Evolutionary conservation across 1,140 invertebrate genomes (phyloP).

Genomic region (Meteorus sp.): DNA sequence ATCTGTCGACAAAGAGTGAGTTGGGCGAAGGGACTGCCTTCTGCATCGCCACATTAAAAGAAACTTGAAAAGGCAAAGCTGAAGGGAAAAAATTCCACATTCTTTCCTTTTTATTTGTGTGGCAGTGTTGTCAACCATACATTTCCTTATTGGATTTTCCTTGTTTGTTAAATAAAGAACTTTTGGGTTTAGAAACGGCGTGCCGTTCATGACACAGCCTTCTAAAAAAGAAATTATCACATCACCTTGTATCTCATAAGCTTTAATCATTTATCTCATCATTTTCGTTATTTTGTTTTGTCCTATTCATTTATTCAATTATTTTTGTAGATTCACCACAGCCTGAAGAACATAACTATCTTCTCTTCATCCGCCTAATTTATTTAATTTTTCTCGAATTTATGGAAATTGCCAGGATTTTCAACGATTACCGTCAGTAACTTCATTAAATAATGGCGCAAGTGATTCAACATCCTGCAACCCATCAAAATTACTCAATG

Average conservation of each 20-base stretch:
- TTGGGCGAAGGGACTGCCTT: no score
- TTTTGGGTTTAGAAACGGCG: background rate
- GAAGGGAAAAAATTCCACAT: no score
- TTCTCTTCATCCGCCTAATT: background rate
- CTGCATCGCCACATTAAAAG: no score
- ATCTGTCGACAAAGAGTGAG: no score
- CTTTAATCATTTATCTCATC: background rate
- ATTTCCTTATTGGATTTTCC: background rate
- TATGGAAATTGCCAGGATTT: background rate
- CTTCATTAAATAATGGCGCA: conserved; percentile 55
- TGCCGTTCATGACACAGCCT: conserved; percentile 14
- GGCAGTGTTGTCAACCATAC: conserved; percentile 15
- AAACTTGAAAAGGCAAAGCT: no score
- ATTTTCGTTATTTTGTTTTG: conserved; percentile 1
- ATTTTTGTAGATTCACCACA: background rate
- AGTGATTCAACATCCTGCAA: conserved; percentile 54
- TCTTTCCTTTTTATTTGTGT: background rate
- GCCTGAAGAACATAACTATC: background rate
- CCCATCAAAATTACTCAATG: conserved; percentile 54
- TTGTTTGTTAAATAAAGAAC: background rate
- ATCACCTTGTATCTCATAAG: background rate
- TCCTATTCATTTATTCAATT: background rate
- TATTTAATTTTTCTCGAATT: background rate
- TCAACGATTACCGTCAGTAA: conserved; percentile 54
- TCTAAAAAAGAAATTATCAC: conserved; percentile 21